Evolutionary conservation across 2,797 vertebrate genomes (phyloP).

Genomic region (Acanthurus leucopareius): DNA sequence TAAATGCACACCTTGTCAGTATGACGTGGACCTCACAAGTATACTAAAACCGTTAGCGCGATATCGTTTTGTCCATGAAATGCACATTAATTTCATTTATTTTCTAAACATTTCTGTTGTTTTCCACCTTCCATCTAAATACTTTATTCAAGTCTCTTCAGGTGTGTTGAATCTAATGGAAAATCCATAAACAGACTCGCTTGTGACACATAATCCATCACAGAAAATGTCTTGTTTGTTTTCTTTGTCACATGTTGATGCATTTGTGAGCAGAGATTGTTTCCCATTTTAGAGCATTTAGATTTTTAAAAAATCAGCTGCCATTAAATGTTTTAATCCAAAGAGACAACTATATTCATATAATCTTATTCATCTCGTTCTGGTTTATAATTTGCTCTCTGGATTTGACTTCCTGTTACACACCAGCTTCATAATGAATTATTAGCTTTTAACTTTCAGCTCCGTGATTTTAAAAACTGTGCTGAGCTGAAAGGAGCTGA

Average conservation of each 20-base stretch:
- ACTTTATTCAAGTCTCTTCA: neutral
- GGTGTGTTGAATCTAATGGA: neutral
- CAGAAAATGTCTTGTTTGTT: neutral
- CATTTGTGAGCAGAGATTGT: neutral
- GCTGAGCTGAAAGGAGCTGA: too few relatives aligned
- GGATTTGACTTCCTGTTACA: too few relatives aligned
- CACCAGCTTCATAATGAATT: too few relatives aligned
- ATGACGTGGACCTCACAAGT: neutral
- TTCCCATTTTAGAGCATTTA: neutral
- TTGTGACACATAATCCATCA: slow-evolving; percentile 4
- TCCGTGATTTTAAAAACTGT: too few relatives aligned
- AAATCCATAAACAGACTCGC: neutral
- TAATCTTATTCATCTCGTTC: too few relatives aligned
- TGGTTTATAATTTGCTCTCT: too few relatives aligned
- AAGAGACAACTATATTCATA: neutral
- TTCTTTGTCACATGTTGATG: neutral
- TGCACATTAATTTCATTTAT: neutral
- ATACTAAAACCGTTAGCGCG: neutral
- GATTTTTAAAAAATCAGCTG: neutral
- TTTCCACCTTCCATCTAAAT: neutral
- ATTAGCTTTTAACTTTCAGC: too few relatives aligned
- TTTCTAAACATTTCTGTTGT: neutral
- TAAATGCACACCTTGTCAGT: neutral
- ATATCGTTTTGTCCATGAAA: neutral
- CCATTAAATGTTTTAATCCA: neutral